A percentile compares a stretch with the other conserved stretches of the same genome.
Evolutionary conservation across 2,888 invertebrate genomes (phyloP).

Genomic region (Polyommatus icarus): DNA sequence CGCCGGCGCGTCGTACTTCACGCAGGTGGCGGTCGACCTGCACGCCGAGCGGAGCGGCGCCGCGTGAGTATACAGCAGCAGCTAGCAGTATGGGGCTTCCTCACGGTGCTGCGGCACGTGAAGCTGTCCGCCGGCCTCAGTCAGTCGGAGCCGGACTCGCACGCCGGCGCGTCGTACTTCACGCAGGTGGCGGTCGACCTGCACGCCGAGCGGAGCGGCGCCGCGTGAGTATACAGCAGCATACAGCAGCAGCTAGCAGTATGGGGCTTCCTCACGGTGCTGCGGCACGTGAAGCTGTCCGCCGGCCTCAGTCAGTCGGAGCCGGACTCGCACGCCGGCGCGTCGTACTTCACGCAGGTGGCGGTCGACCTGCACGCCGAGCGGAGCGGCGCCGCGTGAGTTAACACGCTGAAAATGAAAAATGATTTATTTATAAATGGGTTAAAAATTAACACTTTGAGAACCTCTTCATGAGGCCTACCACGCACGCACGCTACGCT

Average conservation of each 20-base stretch:
- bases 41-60: slow-evolving; percentile 61
- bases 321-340: slow-evolving; percentile 63
- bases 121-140: slow-evolving; percentile 43
- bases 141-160: slow-evolving; percentile 56
- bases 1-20: slow-evolving; percentile 76
- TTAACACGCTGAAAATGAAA: slow-evolving; percentile 32
- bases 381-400: slow-evolving; percentile 59
- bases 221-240: slow-evolving; percentile 51
- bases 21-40: slow-evolving; percentile 76
- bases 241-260: too few relatives aligned
- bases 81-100: slow-evolving; percentile 86
- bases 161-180: slow-evolving; percentile 74
- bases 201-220: slow-evolving; percentile 60
- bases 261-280: too few relatives aligned
- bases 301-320: slow-evolving; percentile 50
- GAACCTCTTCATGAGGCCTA: too few relatives aligned
- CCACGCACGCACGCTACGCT: too few relatives aligned
- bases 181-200: slow-evolving; percentile 78
- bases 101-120: slow-evolving; percentile 84
- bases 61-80: slow-evolving; percentile 63
- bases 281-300: slow-evolving; percentile 70
- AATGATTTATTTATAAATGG: too few relatives aligned
- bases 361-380: slow-evolving; percentile 72
- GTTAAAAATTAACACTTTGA: too few relatives aligned
- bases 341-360: slow-evolving; percentile 79